These are phyloP conservation scores for Aricia agestis DNA, from an alignment of 1,140 invertebrate genomes.

Conservation along the genomic window DNA sequence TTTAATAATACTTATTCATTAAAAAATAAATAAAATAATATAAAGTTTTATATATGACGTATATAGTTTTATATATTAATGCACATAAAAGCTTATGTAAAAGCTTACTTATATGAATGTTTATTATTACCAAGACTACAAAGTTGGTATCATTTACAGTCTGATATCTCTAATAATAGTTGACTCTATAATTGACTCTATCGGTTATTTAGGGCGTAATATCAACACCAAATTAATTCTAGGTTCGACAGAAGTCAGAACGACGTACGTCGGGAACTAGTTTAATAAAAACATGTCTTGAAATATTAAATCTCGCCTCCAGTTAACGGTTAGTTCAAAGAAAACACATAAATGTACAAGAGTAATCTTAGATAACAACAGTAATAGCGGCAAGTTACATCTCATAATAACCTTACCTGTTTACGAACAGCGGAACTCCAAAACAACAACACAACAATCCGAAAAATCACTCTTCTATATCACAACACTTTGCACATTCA, in stretches of 20 bases:
- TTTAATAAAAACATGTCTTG: no score
- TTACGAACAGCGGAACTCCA: background rate
- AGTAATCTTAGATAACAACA: slow-evolving; percentile 4
- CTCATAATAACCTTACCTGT: slow-evolving; percentile 6
- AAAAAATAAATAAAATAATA: no score
- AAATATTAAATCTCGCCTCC: background rate
- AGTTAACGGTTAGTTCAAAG: background rate
- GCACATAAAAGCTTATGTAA: no score
- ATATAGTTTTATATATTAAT: no score
- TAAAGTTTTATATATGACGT: no score
- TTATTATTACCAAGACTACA: no score
- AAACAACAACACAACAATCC: slow-evolving; percentile 24
- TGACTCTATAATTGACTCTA: background rate
- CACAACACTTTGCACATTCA: slow-evolving; percentile 35
- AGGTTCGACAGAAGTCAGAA: no score
- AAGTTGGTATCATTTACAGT: no score
- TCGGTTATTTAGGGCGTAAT: background rate
- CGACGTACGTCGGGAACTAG: no score
- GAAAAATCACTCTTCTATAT: slow-evolving; percentile 23
- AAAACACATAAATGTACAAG: background rate
- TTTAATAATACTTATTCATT: no score
- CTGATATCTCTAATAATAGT: background rate
- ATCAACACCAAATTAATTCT: no score
- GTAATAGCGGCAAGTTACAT: background rate
- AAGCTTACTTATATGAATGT: no score